Percentiles rank a stretch among this genome's conserved stretches.
These are phyloP conservation scores for Streptopelia turtur DNA, from an alignment of 2,797 vertebrate genomes.

Conservation along the genomic window DNA sequence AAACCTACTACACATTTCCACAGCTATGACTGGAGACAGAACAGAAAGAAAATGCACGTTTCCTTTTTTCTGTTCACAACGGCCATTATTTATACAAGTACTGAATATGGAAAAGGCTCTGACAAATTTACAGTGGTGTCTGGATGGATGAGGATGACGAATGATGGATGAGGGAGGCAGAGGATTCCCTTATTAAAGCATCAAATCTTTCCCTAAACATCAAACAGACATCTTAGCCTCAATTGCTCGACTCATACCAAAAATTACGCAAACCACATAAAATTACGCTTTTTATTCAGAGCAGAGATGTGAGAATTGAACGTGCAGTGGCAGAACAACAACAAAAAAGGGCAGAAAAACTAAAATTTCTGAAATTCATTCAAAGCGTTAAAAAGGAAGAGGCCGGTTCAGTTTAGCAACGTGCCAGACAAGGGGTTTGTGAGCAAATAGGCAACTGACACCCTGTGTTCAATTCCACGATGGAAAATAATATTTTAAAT, in stretches of 20 bases:
- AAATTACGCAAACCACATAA: constrained; percentile 21
- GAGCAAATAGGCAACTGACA: not conserved
- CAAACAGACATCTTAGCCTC: constrained; percentile 64
- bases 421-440: not conserved
- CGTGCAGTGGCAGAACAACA: not conserved
- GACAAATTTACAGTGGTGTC: constrained; percentile 80
- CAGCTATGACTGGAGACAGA: constrained; percentile 12
- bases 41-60: constrained; percentile 57
- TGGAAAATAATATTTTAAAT: not conserved
- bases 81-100: constrained; percentile 76
- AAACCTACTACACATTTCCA: constrained; percentile 15
- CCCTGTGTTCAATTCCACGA: not conserved
- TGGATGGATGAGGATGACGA: constrained; percentile 77
- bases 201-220: constrained; percentile 77
- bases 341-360: not conserved
- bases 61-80: constrained; percentile 54
- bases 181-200: constrained; percentile 82
- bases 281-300: not conserved
- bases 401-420: not conserved
- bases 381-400: not conserved
- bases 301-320: not conserved
- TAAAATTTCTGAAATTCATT: not conserved
- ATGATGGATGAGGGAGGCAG: constrained; percentile 78
- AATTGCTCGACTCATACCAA: not conserved
- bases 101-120: constrained; percentile 80